Base-by-base conservation (phyloP, 37 sponge, comb jelly and placozoan genomes). In the Haliclona indistincta region DNA sequence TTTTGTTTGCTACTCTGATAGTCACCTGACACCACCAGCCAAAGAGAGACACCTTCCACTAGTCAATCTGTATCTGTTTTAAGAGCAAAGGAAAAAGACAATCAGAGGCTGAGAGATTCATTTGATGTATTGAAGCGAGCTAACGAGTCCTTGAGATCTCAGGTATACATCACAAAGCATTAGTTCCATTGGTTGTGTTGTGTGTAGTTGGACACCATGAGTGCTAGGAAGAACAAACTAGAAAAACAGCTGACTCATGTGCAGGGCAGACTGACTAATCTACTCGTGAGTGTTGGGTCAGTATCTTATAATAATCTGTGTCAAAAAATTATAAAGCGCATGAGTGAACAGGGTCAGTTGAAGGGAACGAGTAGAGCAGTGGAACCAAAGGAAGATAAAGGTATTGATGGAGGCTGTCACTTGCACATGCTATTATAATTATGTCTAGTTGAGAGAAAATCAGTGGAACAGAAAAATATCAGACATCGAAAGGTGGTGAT, bases 61-160 rank as follows among this genome's bases (percentile, higher is more conserved):
- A n/a, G n/a, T n/a, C n/a, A n/a, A n/a, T n/a, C n/a, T n/a, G n/a
- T n/a, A n/a, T n/a, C 52, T 28, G 68, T 43, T 45, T 29, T 83
- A 43, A 74, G 43, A 28, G 76, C 67, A 43, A 83, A 75, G 58
- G 32, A 52, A 22, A 74, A 34, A 39, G 83, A 83, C 60, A 75
- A 67, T 44, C 71, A 67, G 19, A 26, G 83, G 42, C 38, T 83
- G 3, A 56, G 38, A 20, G 65, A 56, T 11, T 74, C 76, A 4
- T 75, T 67, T 67, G 69, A 75, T 8, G 56, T 63, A 35, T 29
- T 83, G 10, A 74, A 58, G 38, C 83, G 56, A 26, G 42, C 42
- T 7, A 83, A 74, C n/a, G 60, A 75, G 15, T 33, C 40, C 62
- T 64, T 83, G 13, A 47, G 32, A 28, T 56, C 42, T 15, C 69